A percentile compares a stretch with the other conserved stretches of the same genome.
phyloP scores from a whole-genome alignment of 2,797 vertebrate genomes.

The Ceryle rudis region DNA sequence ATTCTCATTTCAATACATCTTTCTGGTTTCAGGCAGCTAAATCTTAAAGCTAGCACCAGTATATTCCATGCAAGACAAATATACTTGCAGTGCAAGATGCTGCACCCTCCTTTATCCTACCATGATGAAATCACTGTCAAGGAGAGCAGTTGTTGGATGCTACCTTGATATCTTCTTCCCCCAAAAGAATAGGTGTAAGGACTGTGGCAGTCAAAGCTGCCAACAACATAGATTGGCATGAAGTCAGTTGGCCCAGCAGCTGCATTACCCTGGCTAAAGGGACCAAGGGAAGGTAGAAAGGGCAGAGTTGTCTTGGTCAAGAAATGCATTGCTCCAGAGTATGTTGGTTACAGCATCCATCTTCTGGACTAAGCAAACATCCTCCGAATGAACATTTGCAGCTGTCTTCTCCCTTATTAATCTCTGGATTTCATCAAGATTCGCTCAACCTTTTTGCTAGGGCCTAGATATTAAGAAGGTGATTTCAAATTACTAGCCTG shows the following conservation, averaged over 20 bases:
- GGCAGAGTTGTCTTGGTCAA: neutral
- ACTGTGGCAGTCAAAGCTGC: neutral
- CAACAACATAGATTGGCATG: neutral
- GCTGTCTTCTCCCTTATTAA: neutral
- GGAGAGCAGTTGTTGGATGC: neutral
- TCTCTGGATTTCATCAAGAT: neutral
- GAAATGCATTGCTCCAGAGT: neutral
- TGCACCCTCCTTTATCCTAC: neutral
- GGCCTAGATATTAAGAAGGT: neutral
- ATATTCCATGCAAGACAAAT: neutral
- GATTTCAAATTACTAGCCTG: neutral
- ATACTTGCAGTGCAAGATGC: neutral
- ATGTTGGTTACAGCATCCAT: neutral
- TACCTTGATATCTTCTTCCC: neutral
- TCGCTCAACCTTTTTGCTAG: neutral
- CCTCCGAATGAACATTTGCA: neutral
- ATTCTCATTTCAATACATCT: neutral
- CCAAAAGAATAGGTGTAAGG: neutral
- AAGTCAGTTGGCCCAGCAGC: neutral
- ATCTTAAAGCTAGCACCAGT: neutral
- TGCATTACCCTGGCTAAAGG: neutral
- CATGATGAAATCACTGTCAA: neutral
- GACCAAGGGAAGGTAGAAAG: neutral
- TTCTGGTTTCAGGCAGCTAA: neutral
- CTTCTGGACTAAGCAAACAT: neutral